A percentile compares a stretch with the other conserved stretches of the same genome.
phyloP scores from a whole-genome alignment of 1,140 invertebrate species.

The Zaprionus ornatus region DNA sequence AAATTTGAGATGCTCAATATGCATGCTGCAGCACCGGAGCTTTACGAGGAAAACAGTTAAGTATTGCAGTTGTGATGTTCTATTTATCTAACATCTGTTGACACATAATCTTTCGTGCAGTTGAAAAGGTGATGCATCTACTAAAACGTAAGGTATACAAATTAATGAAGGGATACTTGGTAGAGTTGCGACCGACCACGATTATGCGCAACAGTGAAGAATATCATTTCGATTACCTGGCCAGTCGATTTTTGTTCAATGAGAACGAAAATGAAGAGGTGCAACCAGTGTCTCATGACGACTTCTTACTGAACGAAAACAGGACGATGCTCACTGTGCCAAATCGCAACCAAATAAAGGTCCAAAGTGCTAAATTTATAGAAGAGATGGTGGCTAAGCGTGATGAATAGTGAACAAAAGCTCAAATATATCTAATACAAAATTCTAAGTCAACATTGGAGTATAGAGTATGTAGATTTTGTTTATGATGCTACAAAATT shows the following conservation, averaged over 20 bases:
- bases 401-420: constrained; percentile 46
- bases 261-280: constrained; percentile 36
- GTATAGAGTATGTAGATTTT: background rate
- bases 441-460: background rate
- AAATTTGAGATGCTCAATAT: constrained; percentile 79
- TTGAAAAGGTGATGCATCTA: constrained; percentile 66
- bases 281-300: constrained; percentile 32
- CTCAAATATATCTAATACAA: background rate
- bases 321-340: constrained; percentile 72
- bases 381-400: constrained; percentile 71
- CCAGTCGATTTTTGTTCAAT: constrained; percentile 51
- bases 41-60: constrained; percentile 76
- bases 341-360: constrained; percentile 76
- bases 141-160: constrained; percentile 73
- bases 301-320: constrained; percentile 63
- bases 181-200: constrained; percentile 53
- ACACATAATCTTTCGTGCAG: constrained; percentile 22
- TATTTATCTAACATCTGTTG: background rate
- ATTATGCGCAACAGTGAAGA: constrained; percentile 57
- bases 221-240: constrained; percentile 69
- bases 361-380: constrained; percentile 68
- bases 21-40: constrained; percentile 70
- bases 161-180: constrained; percentile 70
- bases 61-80: constrained; percentile 6
- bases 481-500: constrained; percentile 9